phyloP scores from a whole-genome alignment of 2,888 invertebrate genomes.

The Idaea straminata region DNA sequence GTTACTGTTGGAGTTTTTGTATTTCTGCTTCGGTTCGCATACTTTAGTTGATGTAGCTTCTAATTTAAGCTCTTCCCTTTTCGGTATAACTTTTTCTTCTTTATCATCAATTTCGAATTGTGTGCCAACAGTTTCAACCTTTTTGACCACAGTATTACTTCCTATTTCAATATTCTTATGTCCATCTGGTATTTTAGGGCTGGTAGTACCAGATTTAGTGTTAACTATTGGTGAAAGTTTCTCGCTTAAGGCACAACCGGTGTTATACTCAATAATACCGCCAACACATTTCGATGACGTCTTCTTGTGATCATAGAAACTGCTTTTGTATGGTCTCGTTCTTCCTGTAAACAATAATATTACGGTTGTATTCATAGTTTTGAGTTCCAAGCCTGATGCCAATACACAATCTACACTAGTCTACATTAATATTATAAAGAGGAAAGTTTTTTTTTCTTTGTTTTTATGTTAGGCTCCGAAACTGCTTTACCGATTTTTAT shows the following conservation, averaged over 20 bases:
- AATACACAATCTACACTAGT: not conserved
- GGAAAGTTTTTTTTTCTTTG: too few relatives aligned
- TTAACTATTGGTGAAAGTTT: conserved; percentile 57
- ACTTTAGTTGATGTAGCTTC: conserved; percentile 18
- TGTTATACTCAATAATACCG: conserved; percentile 36
- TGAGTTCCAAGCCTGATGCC: not conserved
- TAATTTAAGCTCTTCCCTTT: conserved; percentile 10
- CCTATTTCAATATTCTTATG: conserved; percentile 40
- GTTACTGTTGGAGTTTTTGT: conserved; percentile 20
- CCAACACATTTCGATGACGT: conserved; percentile 62
- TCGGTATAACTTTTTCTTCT: conserved; percentile 13
- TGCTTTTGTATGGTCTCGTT: conserved; percentile 27
- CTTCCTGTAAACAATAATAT: conserved; percentile 32
- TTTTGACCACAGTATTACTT: conserved; percentile 37
- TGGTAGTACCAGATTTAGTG: conserved; percentile 48
- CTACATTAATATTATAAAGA: conserved; percentile 10
- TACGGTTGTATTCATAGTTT: not conserved
- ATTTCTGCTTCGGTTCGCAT: conserved; percentile 20
- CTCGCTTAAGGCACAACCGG: conserved; percentile 38
- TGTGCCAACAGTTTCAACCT: conserved; percentile 36
- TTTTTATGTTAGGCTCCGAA: too few relatives aligned
- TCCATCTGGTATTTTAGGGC: conserved; percentile 31
- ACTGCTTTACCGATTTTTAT: too few relatives aligned
- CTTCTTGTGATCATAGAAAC: conserved; percentile 46
- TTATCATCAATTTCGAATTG: conserved; percentile 37